phyloP scores from a whole-genome alignment of 1,140 invertebrate genomes.

The Amphibalanus amphitrite region DNA sequence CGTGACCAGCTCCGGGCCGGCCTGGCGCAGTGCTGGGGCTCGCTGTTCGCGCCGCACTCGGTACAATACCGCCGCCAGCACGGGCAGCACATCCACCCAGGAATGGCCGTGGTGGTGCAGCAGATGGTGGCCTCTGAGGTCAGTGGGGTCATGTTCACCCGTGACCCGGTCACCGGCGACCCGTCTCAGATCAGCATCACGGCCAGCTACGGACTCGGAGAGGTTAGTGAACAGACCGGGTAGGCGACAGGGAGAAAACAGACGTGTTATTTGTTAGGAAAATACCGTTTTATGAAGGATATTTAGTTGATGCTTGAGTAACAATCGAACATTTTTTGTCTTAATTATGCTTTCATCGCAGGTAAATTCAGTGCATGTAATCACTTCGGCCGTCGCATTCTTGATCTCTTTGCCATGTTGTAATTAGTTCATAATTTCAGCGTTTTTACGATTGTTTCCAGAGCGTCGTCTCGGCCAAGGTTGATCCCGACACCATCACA shows the following conservation, averaged over 20 bases:
- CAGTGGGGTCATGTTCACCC: conserved; percentile 63
- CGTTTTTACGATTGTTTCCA: no score
- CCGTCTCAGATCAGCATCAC: conserved; percentile 47
- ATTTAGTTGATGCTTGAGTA: no score
- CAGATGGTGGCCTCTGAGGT: conserved; percentile 47
- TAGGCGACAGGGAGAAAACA: no score
- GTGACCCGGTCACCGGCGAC: conserved; percentile 49
- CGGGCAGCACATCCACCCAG: conserved; percentile 41
- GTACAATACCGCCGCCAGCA: conserved; percentile 52
- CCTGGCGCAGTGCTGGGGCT: conserved; percentile 57
- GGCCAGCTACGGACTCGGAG: conserved; percentile 62
- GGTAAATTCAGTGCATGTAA: no score
- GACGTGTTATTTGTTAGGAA: no score
- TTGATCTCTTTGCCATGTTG: no score
- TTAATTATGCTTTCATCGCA: no score
- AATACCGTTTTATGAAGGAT: no score
- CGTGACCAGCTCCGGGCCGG: conserved; percentile 34
- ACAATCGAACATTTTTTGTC: no score
- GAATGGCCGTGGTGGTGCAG: conserved; percentile 67
- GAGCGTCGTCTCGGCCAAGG: conserved; percentile 52
- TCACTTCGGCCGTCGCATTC: no score
- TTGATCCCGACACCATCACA: conserved; percentile 52
- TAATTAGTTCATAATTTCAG: no score
- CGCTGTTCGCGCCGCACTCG: conserved; percentile 52
- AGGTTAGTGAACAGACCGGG: conserved; percentile 36